Conservation (phyloP, 2,113 vertebrate genomes). For the Scartelaos histophorus region DNA sequence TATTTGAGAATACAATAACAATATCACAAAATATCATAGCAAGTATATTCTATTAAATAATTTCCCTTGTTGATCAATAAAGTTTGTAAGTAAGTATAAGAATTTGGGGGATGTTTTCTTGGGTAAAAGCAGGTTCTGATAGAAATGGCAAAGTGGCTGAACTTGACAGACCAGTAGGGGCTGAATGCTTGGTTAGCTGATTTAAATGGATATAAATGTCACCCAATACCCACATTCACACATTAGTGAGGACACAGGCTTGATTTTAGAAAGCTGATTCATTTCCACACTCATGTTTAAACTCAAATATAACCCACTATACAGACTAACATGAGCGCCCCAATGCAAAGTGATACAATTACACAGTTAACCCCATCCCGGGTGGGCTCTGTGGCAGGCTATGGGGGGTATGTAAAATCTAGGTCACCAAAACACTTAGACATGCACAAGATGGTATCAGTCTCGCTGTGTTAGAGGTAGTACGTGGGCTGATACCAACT, state of each 20-base stretch:
- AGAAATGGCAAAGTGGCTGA: slow-evolving; percentile 23
- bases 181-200: slow-evolving; percentile 49
- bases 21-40: no score
- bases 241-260: slow-evolving; percentile 31
- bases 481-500: slow-evolving; percentile 25
- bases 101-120: background rate
- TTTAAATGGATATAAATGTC: slow-evolving; percentile 38
- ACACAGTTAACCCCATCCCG: slow-evolving; percentile 54
- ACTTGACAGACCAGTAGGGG: slow-evolving; percentile 27
- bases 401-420: slow-evolving; percentile 50
- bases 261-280: slow-evolving; percentile 65
- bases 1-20: no score
- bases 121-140: slow-evolving; percentile 35
- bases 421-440: slow-evolving; percentile 57
- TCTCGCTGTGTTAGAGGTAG: slow-evolving; percentile 31
- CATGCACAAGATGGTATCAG: slow-evolving; percentile 52
- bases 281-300: slow-evolving; percentile 31
- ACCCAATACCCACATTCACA: slow-evolving; percentile 17
- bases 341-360: slow-evolving; percentile 60
- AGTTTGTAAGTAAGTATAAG: no score
- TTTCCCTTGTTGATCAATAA: no score
- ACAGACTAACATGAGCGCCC: slow-evolving; percentile 38
- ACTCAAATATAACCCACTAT: slow-evolving; percentile 29
- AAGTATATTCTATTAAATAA: no score
- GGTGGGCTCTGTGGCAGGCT: slow-evolving; percentile 41